Evolutionary conservation across 2,888 invertebrate species (phyloP).

Genomic region (Aleiodes alternator): DNA sequence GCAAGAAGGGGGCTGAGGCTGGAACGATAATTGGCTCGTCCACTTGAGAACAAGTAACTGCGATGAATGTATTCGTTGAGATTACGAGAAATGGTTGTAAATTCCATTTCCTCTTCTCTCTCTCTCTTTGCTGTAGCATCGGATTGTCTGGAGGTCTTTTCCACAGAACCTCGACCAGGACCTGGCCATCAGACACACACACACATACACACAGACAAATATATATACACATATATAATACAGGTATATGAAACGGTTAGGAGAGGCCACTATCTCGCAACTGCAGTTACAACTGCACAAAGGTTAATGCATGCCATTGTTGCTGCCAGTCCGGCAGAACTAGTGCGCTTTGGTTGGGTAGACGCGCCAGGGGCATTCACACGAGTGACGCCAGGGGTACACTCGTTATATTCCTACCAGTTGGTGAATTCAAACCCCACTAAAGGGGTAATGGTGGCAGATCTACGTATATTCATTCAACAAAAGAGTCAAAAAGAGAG

Average conservation of each 20-base stretch:
- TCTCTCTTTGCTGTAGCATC: slow-evolving; percentile 17
- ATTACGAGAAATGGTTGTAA: slow-evolving; percentile 74
- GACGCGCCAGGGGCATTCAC: slow-evolving; percentile 56
- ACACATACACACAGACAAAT: slow-evolving; percentile 38
- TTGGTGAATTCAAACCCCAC: slow-evolving; percentile 36
- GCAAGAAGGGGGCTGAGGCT: slow-evolving; percentile 2
- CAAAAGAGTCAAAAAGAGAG: slow-evolving; percentile 6
- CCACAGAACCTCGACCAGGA: slow-evolving; percentile 32
- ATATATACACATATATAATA: slow-evolving; percentile 25
- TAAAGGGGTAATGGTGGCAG: slow-evolving; percentile 13
- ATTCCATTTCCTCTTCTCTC: slow-evolving; percentile 58
- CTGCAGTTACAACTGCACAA: slow-evolving; percentile 75
- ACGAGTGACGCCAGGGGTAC: slow-evolving; percentile 49
- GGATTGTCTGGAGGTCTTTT: slow-evolving; percentile 9
- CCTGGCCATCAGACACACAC: slow-evolving; percentile 22
- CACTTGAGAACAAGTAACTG: slow-evolving; percentile 61
- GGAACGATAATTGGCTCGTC: slow-evolving; percentile 68
- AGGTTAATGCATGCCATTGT: slow-evolving; percentile 75
- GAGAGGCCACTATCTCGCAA: slow-evolving; percentile 69
- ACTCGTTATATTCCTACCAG: slow-evolving; percentile 48
- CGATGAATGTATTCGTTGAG: slow-evolving; percentile 73
- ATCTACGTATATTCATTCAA: not conserved
- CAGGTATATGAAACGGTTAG: too few relatives aligned
- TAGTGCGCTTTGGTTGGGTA: slow-evolving; percentile 65
- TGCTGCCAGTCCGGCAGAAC: slow-evolving; percentile 70